Base-by-base conservation (phyloP, 2,888 invertebrate species). In the Orthosia incerta region DNA sequence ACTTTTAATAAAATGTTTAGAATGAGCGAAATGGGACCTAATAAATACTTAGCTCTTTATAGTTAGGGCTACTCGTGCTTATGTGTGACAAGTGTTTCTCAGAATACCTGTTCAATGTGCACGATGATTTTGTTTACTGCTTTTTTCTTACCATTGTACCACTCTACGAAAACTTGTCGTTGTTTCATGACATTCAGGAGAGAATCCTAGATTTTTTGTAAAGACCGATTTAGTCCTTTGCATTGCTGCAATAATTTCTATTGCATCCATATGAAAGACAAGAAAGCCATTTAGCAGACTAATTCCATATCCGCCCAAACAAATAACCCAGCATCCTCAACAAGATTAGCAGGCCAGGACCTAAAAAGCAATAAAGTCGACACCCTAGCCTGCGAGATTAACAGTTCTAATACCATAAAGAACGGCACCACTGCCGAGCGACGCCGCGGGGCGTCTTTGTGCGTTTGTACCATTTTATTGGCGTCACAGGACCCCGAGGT, bases 371-470 rank as follows among this genome's bases (percentile, higher is more conserved):
- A 94, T 94, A 94, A 93, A 91, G 89, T 87, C 83, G 87, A 89
- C 91, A 91, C 93, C 93, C 93, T 88, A 81, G 88, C 81, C 86
- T 86, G 83, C 82, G 86, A 91, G 94, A 94, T 94, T 93, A 94
- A 92, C 90, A 85, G 90, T 88, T 90, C 91, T 92, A 93, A 92
- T 90, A 84, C 92, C 89, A 90, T 93, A 92, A 92, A 91, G 93
- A 91, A 92, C 86, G 88, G 67, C 70, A 71, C 67, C 72, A 78
- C 69, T 72, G 84, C 71, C 62, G 66, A 66, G 71, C 71, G 63
- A 63, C 83, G 55, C 87, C 92, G 88, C 95, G 94, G 94, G 92
- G 91, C 87, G 87, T 75, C 86, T 87, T 87, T 86, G 84, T 86
- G 76, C 84, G 76, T 84, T 84, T 84, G 87, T 86, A 86, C 86